Percentiles rank a stretch among this genome's conserved stretches.
Evolutionary conservation across 2,113 vertebrate species (phyloP).

Genomic region (sheep (Ovis aries)): ARS-UI_Ramb_v3.0 NC_056059.1:44858501-44859000

Average conservation of each 20-base stretch:
- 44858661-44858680: neutral
- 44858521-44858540: neutral
- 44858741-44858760: neutral
- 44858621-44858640: neutral
- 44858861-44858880: neutral
- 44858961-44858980: neutral
- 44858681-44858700: neutral
- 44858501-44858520: neutral
- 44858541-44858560: neutral
- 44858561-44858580: neutral
- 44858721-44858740: neutral
- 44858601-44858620: accelerated
- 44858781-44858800: neutral
- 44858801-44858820: neutral
- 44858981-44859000: neutral
- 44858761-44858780: neutral
- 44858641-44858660: neutral
- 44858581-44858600: neutral
- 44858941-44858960: neutral
- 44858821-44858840: neutral
- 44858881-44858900: conserved; percentile 6
- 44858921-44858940: neutral
- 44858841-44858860: conserved; percentile 8
- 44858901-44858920: conserved; percentile 18
- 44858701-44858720: neutral